Evolutionary conservation across 2,797 vertebrate genomes (phyloP), one percentile per base, ranked within the genome.

Genomic region (Dallia pectoralis): DNA sequence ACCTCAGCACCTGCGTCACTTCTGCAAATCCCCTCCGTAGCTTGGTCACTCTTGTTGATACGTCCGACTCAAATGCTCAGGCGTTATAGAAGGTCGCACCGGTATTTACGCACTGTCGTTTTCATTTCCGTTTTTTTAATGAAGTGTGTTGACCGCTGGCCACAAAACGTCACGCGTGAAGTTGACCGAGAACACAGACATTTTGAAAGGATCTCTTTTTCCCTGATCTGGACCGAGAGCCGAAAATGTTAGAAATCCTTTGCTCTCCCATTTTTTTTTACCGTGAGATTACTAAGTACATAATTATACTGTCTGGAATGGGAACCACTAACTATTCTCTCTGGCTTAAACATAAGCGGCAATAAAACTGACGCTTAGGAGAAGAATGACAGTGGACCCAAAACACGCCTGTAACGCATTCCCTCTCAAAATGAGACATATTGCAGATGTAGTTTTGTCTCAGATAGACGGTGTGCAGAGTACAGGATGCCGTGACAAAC

Each of bases 241-340:
- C 85, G 87, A 81, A 63, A 88, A 89, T 87, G 82, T 86, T 87
- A 84, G 69, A 81, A 83, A 80, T 84, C 77, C 65, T 14, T 68
- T 76, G 69, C n/a, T 48, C 29, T 78, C 76, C 80, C 25, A 78
- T 33, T 76, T n/a, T 73, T 77, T 77, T 81, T 69, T 69, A 70
- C 4, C 69, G 71, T 82, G 86, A 85, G 84, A 87, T 82, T 80
- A 80, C 69, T 73, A 73, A 82, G 77, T 71, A 12, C 15, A n/a
- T 16, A 22, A 72, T 71, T 74, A 51, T 74, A 80, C 84, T 80
- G 81, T 61, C 19, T n/a, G 11, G 40, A 71, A 25, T 6, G 29
- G 51, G 33, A 59, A 25, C 22, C 9, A 59, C n/a, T 19, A 59
- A 11, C 22, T 59, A 11, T 25, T 25, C n/a, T 16, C n/a, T 40